Conservation (phyloP, 2,113 vertebrate genomes). For the Amazona guildingii region DNA sequence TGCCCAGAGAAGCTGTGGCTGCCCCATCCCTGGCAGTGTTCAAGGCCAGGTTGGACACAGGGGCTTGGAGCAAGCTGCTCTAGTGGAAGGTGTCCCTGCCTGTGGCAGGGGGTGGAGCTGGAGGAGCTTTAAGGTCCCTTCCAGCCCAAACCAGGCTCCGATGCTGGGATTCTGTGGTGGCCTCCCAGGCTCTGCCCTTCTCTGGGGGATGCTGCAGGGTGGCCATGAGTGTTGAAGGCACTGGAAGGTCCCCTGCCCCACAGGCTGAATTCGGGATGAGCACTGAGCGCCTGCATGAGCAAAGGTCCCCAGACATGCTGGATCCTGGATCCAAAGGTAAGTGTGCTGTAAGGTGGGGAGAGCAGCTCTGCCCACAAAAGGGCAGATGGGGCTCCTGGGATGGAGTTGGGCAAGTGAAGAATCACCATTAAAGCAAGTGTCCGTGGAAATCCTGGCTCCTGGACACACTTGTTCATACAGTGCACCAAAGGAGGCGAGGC, state of each 20-base stretch:
- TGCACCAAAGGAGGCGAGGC: background rate
- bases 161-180: background rate
- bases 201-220: accelerated
- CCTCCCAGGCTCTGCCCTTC: background rate
- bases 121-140: background rate
- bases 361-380: background rate
- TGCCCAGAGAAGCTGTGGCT: no score
- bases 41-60: no score
- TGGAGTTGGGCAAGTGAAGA: background rate
- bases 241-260: accelerated
- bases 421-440: background rate
- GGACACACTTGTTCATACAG: background rate
- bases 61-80: no score
- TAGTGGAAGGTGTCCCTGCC: background rate
- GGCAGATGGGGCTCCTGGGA: background rate
- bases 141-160: background rate
- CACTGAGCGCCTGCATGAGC: background rate
- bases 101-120: background rate
- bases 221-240: background rate
- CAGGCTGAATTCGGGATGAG: background rate
- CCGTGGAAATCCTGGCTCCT: background rate
- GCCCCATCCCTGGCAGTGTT: no score
- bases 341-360: accelerated
- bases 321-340: background rate
- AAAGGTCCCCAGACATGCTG: background rate